Percentiles rank a stretch among this genome's conserved stretches.
Conservation (phyloP, 2,888 invertebrate genomes). For the Notodonta dromedarius region DNA sequence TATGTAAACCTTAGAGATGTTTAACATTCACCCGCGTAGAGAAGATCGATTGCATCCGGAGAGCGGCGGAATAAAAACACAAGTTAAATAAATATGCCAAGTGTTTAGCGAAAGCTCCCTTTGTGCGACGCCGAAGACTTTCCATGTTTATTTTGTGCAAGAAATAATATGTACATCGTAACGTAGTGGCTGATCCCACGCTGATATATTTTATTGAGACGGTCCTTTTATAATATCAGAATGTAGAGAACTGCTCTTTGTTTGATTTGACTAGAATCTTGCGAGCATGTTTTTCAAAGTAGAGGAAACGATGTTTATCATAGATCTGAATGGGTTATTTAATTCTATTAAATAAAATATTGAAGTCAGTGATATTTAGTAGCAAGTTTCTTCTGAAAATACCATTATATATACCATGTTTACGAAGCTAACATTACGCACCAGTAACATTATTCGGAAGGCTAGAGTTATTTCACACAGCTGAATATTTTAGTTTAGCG, state of each 20-base stretch:
- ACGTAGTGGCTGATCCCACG: background rate
- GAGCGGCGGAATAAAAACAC: constrained; percentile 38
- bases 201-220: background rate
- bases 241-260: background rate
- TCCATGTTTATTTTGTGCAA: constrained; percentile 14
- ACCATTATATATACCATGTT: no score
- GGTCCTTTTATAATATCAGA: background rate
- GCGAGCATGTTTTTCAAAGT: background rate
- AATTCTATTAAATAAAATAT: no score
- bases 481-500: no score
- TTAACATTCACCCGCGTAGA: constrained; percentile 29
- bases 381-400: no score
- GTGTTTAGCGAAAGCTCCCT: constrained; percentile 30
- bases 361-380: no score
- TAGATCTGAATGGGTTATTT: no score
- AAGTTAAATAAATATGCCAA: constrained; percentile 34
- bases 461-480: no score
- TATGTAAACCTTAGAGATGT: constrained; percentile 15
- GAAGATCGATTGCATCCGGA: constrained; percentile 40
- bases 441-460: no score
- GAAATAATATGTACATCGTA: background rate
- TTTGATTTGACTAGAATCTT: background rate
- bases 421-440: no score
- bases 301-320: no score
- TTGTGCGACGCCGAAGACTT: constrained; percentile 33